Evolutionary conservation across 2,797 vertebrate genomes (phyloP).

Genomic region (Silurus aristotelis): DNA sequence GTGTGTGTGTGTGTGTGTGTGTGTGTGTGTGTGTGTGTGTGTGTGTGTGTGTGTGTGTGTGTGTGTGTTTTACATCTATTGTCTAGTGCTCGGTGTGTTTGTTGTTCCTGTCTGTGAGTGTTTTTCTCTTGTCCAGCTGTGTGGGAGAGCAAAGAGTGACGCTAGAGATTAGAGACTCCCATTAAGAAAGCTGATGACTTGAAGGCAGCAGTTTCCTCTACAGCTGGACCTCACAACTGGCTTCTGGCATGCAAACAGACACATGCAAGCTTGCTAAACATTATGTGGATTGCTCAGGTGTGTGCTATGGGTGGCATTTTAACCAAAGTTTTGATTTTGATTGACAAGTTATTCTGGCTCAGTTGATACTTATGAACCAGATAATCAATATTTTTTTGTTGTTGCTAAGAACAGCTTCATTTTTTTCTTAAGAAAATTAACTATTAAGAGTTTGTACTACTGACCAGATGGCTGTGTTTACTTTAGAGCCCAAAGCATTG

Average conservation of each 20-base stretch:
- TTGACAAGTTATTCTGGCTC: not conserved
- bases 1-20: conserved; percentile 8
- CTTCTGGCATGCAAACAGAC: conserved; percentile 42
- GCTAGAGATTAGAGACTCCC: conserved; percentile 54
- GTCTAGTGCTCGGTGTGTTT: conserved; percentile 43
- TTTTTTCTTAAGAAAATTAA: not conserved
- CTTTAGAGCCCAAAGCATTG: not conserved
- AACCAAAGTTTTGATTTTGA: not conserved
- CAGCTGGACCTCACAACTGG: conserved; percentile 72
- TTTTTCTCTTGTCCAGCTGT: conserved; percentile 56
- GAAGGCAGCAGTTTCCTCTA: conserved; percentile 71
- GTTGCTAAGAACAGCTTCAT: too few species aligned
- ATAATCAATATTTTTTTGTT: too few species aligned
- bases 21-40: not conserved
- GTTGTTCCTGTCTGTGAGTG: conserved; percentile 43
- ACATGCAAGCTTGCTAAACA: not conserved
- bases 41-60: conserved; percentile 17
- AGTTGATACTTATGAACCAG: not conserved
- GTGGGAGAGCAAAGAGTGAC: conserved; percentile 57
- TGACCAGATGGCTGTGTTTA: not conserved
- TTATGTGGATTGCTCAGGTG: not conserved
- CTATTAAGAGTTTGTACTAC: not conserved
- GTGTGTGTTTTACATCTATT: conserved; percentile 40
- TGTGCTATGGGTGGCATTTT: not conserved
- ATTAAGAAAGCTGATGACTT: conserved; percentile 67